Base-by-base conservation (phyloP, 1,140 invertebrate genomes). In the Tetramorium alpestre region DNA sequence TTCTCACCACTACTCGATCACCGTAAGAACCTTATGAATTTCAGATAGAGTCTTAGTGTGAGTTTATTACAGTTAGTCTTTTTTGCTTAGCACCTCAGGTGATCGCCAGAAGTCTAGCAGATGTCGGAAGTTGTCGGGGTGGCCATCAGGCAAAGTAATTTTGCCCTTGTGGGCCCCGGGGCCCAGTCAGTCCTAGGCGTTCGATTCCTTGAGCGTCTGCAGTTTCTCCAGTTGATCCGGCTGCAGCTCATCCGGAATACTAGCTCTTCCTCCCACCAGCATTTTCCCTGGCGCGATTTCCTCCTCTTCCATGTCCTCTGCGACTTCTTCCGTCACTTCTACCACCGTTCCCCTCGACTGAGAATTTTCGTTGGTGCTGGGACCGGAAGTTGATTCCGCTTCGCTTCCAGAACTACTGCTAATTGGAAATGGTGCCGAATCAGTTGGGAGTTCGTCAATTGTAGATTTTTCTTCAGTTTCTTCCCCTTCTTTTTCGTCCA, bases 181-280 rank as follows among this genome's bases (percentile, higher is more conserved):
- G 93, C 92, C 91, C 89, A 92, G 93, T 93, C 93, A 94, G 90
- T 94, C 94, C 95, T 97, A 98, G 95, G 98, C 98, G 94, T 98
- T 98, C 77, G 98, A 98, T 94, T 98, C 98, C 94, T 98, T 98
- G 22, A 98, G 96, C 93, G 98, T 97, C 93, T 98, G 97, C 47
- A 98, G 96, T 92, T 97, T 97, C 41, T 97, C 98, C 87, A 98
- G 95, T 94, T 98, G 98, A 91, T 98, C 97, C 2, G 98, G 97
- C 92, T 98, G 98, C 65, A 98, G 96, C 93, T 98, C 98, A 91
- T 98, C 98, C 10, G 98, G 98, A 93, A 98, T 98, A 89, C 97
- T 98, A 38, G 97, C 97, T 28, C 97, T 95, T 54, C 97, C 97
- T 51, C 97, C 97, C 7, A 97, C 96, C 3, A 97, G 96, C 85